phyloP scores from a whole-genome alignment of 2,113 vertebrate genomes.

The Sylvietta virens region DNA sequence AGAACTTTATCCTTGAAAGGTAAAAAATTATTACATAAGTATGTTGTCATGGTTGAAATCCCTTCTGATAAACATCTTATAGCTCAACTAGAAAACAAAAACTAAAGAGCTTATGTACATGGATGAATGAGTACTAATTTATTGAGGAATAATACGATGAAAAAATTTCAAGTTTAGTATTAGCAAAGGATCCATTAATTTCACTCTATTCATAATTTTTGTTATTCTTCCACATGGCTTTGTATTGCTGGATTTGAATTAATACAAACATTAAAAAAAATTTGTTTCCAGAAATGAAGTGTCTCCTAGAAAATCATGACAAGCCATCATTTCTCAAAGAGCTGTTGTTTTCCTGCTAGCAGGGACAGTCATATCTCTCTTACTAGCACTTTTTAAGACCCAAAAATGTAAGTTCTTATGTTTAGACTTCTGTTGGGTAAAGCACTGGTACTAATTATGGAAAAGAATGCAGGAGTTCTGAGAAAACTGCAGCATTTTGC shows the following conservation, averaged over 20 bases:
- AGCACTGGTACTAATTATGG: background rate
- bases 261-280: background rate
- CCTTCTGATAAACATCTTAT: background rate
- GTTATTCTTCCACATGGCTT: background rate
- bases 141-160: background rate
- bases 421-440: background rate
- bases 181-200: background rate
- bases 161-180: background rate
- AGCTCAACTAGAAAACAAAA: background rate
- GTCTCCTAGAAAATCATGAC: background rate
- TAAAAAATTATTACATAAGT: background rate
- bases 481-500: background rate
- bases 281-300: background rate
- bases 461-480: background rate
- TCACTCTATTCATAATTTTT: background rate
- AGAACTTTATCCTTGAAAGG: background rate
- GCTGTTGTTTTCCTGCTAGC: background rate
- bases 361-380: background rate
- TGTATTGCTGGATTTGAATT: background rate
- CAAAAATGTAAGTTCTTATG: background rate
- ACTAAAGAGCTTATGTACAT: background rate
- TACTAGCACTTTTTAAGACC: background rate
- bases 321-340: background rate
- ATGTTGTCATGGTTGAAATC: background rate
- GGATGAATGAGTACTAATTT: background rate